These are phyloP conservation scores for Gobio gobio DNA, from an alignment of 2,113 vertebrate genomes.

Conservation along the genomic window DNA sequence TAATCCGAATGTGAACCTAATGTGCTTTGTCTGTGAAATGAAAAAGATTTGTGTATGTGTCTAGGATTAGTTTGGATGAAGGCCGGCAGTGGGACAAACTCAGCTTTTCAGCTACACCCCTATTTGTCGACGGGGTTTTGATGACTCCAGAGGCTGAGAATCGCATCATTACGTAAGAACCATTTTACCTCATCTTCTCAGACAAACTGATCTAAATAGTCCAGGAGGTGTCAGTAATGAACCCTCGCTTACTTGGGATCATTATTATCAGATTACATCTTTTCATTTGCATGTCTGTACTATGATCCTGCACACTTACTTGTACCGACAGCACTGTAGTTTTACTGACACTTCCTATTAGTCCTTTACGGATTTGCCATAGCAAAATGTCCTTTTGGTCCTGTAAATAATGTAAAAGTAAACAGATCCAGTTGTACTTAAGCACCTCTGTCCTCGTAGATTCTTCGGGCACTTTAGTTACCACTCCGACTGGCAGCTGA, in stretches of 20 bases:
- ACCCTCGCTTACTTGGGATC: background rate
- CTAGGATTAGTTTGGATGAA: slow-evolving; percentile 94
- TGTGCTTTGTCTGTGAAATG: background rate
- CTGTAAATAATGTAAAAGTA: slow-evolving; percentile 10
- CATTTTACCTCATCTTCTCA: background rate
- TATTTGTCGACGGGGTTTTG: slow-evolving; percentile 94
- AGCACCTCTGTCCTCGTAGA: slow-evolving; percentile 53
- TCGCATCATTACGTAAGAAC: slow-evolving; percentile 96
- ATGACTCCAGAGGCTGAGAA: slow-evolving; percentile 92
- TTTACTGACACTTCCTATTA: slow-evolving; percentile 11
- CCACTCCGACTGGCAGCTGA: slow-evolving; percentile 94
- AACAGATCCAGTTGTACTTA: background rate
- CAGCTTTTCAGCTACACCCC: slow-evolving; percentile 87
- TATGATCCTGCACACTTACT: background rate
- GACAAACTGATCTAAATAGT: slow-evolving; percentile 8
- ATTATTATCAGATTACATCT: slow-evolving; percentile 6
- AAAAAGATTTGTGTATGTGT: slow-evolving; percentile 36
- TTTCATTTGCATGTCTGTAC: slow-evolving; percentile 1
- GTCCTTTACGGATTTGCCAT: background rate
- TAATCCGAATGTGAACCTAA: slow-evolving; percentile 7
- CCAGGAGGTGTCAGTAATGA: slow-evolving; percentile 37
- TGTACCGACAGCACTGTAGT: slow-evolving; percentile 7
- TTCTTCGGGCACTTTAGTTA: slow-evolving; percentile 96
- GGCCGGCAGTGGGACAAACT: slow-evolving; percentile 92
- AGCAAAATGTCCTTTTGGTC: background rate